Percentiles rank a stretch among this genome's conserved stretches.
Evolutionary conservation across 2,797 vertebrate species (phyloP).

Genomic region (Labeo calbasu): DNA sequence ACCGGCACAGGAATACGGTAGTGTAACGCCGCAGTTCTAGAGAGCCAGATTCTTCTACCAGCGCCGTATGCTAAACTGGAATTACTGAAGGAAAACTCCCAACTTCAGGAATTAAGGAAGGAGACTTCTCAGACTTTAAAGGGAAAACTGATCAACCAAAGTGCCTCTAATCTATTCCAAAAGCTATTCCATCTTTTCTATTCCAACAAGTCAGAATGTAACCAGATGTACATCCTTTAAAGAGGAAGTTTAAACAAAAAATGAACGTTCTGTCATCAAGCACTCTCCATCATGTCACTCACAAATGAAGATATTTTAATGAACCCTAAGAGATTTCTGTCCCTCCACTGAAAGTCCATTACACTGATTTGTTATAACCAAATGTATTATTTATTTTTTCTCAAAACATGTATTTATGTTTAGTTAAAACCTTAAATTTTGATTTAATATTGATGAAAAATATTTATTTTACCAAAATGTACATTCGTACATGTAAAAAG

Average conservation of each 20-base stretch:
- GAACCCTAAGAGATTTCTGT: background rate
- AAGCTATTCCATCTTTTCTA: constrained; percentile 12
- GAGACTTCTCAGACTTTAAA: constrained; percentile 15
- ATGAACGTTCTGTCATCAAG: background rate
- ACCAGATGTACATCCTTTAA: background rate
- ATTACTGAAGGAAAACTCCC: background rate
- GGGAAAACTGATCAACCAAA: constrained; percentile 35
- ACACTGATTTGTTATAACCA: background rate
- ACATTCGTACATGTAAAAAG: background rate
- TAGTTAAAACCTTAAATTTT: background rate
- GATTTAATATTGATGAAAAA: background rate
- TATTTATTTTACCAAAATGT: background rate
- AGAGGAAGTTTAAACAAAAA: background rate
- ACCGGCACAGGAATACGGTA: constrained; percentile 97
- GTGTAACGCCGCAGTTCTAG: constrained; percentile 77
- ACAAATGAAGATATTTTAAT: background rate
- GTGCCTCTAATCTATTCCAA: constrained; percentile 34
- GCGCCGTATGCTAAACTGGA: constrained; percentile 30
- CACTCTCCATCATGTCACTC: background rate
- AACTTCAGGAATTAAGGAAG: background rate
- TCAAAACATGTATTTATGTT: background rate
- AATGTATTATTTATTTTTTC: background rate
- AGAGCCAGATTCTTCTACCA: constrained; percentile 55
- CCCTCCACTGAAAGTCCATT: background rate
- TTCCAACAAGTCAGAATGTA: constrained; percentile 22